These are phyloP conservation scores for Apodemus sylvaticus DNA, from an alignment of 2,113 vertebrate genomes.

Conservation along the genomic window DNA sequence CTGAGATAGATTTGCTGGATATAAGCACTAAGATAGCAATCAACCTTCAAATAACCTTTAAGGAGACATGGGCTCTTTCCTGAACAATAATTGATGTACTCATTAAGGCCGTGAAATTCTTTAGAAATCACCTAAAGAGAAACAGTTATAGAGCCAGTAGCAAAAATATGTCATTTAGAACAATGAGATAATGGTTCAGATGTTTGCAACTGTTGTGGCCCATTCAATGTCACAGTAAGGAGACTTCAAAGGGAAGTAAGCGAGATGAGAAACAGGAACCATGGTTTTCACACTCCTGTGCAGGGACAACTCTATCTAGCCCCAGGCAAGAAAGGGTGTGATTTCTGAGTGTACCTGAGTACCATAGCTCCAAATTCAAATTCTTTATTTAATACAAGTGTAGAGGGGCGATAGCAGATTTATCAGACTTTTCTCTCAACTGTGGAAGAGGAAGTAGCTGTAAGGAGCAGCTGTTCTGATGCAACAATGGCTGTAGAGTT, in stretches of 20 bases:
- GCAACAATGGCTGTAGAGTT: neutral
- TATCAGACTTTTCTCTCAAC: neutral
- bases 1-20: conserved; percentile 92
- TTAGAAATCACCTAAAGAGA: conserved; percentile 82
- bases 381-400: neutral
- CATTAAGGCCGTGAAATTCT: conserved; percentile 84
- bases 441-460: neutral
- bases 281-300: neutral
- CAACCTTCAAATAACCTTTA: conserved; percentile 96
- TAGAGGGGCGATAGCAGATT: neutral
- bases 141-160: conserved; percentile 58
- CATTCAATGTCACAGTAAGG: neutral
- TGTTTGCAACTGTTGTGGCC: conserved; percentile 51
- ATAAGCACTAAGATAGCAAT: conserved; percentile 92
- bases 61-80: conserved; percentile 84
- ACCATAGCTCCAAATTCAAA: neutral
- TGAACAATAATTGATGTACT: conserved; percentile 88
- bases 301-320: neutral
- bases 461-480: neutral
- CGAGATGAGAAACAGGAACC: neutral
- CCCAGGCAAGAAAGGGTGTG: neutral
- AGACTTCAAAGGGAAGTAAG: conserved; percentile 28
- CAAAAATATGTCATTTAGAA: conserved; percentile 73
- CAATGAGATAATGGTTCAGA: conserved; percentile 74
- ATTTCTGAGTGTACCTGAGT: neutral